Conservation (phyloP, 2,888 invertebrate genomes). For the Heliothis peltigera region DNA sequence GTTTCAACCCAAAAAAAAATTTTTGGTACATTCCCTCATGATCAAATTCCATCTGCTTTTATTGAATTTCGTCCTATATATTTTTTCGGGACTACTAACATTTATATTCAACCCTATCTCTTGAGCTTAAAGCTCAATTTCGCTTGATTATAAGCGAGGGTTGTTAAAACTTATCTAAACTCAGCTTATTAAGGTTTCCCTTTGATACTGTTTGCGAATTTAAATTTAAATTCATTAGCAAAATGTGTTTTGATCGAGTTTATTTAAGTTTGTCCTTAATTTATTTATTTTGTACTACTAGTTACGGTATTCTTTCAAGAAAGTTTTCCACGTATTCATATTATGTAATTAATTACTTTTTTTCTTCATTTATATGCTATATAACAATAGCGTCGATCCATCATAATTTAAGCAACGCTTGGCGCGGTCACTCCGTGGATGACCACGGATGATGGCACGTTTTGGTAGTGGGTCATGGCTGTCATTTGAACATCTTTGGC, state of each 20-base stretch:
- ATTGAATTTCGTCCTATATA: conserved; percentile 51
- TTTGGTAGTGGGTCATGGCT: no score
- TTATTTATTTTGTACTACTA: conserved; percentile 10
- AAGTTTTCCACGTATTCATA: not conserved
- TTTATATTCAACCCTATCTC: conserved; percentile 12
- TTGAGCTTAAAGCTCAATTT: not conserved
- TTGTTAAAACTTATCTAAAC: conserved; percentile 44
- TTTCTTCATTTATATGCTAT: no score
- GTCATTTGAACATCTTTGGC: no score
- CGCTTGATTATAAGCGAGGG: not conserved
- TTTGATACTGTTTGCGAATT: conserved; percentile 59
- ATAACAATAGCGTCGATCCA: no score
- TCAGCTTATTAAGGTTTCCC: conserved; percentile 43
- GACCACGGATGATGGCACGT: no score
- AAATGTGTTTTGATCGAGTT: conserved; percentile 58
- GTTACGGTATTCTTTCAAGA: not conserved
- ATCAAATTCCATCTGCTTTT: conserved; percentile 49
- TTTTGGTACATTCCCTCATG: conserved; percentile 41
- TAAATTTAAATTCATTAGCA: conserved; percentile 56
- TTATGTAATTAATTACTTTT: no score
- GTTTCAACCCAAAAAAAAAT: no score
- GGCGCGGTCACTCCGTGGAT: no score
- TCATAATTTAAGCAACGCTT: no score
- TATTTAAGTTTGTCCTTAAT: conserved; percentile 37
- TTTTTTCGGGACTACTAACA: conserved; percentile 28